Conservation (phyloP, 2,113 vertebrate genomes). For the Eublepharis macularius region DNA sequence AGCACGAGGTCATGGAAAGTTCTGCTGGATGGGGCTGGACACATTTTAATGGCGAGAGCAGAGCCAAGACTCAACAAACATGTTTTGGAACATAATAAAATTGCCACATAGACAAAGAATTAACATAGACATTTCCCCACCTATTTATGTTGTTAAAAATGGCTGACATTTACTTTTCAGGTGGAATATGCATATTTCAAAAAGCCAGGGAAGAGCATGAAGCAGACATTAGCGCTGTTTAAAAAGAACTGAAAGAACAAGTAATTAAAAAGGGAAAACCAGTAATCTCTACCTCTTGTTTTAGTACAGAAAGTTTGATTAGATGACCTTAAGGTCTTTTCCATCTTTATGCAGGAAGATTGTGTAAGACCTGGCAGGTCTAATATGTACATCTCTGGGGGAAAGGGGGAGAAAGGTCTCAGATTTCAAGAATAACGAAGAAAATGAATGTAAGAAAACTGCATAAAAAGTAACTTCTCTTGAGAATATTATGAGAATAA, state of each 20-base stretch:
- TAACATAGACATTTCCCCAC: not conserved
- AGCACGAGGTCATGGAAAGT: not conserved
- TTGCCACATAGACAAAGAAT: not conserved
- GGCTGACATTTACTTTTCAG: not conserved
- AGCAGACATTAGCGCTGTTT: not conserved
- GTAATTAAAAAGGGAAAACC: fast-evolving
- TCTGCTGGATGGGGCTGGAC: not conserved
- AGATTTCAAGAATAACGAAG: not conserved
- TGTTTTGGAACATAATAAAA: not conserved
- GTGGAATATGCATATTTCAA: not conserved
- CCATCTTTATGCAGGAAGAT: not conserved
- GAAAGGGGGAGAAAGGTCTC: no score
- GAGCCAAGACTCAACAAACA: not conserved
- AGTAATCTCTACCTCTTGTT: fast-evolving
- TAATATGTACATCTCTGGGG: not conserved
- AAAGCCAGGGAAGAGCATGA: not conserved
- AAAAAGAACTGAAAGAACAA: slow-evolving; percentile 4
- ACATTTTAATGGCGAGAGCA: not conserved
- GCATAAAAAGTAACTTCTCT: not conserved
- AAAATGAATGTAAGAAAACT: not conserved
- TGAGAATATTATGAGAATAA: not conserved
- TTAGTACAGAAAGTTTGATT: not conserved
- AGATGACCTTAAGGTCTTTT: not conserved
- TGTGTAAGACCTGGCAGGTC: not conserved
- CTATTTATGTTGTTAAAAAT: not conserved